phyloP scores from a whole-genome alignment of 2,113 vertebrate species.

The Silurus glanis region DNA sequence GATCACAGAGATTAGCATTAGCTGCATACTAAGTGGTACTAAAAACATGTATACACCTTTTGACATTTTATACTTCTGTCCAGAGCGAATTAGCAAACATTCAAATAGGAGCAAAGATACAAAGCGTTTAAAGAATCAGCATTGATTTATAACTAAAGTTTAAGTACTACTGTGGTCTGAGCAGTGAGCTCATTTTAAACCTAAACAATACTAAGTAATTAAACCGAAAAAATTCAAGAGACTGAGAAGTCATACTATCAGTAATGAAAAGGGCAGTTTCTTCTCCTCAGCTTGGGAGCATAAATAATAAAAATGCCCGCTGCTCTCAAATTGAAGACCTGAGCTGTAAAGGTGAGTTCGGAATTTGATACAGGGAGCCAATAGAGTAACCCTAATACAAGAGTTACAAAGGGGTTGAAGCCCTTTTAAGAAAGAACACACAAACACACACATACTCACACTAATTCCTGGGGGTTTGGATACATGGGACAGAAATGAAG shows the following conservation, averaged over 20 bases:
- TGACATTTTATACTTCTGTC: background rate
- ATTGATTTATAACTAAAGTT: background rate
- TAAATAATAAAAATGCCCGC: background rate
- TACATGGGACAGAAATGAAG: background rate
- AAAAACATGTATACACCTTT: background rate
- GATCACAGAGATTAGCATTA: background rate
- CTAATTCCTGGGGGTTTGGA: background rate
- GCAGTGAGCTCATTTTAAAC: background rate
- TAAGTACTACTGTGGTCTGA: background rate
- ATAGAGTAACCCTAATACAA: background rate
- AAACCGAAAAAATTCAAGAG: background rate
- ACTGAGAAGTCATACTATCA: background rate
- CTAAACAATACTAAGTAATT: no score
- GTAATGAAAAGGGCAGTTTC: background rate
- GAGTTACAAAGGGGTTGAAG: background rate
- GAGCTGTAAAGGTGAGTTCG: constrained; percentile 2
- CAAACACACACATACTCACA: background rate
- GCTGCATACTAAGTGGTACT: background rate
- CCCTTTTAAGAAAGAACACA: background rate
- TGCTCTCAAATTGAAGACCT: background rate
- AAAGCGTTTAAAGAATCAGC: background rate
- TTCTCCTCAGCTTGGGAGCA: background rate
- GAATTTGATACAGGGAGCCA: background rate
- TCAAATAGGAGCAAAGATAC: background rate
- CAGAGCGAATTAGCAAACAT: background rate